Conservation (phyloP, 2,113 vertebrate genomes). For the Carlito syrichta region DNA sequence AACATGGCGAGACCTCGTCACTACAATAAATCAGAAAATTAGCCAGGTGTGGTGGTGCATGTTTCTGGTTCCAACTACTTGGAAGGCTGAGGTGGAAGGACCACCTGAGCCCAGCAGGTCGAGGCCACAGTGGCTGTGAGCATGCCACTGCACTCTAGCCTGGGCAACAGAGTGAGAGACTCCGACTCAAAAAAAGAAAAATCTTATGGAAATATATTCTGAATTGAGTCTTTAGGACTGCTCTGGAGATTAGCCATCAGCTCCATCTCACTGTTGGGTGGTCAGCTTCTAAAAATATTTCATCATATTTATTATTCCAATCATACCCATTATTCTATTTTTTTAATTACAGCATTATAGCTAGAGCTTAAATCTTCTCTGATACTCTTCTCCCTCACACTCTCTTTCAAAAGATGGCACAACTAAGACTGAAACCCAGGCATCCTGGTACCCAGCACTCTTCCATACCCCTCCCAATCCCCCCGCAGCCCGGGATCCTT, state of each 20-base stretch:
- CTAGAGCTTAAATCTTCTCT: background rate
- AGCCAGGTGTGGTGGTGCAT: no score
- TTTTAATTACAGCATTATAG: background rate
- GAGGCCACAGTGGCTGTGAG: no score
- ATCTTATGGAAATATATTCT: background rate
- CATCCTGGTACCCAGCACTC: background rate
- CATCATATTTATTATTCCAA: background rate
- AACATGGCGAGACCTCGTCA: no score
- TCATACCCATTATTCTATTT: background rate
- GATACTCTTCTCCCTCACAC: background rate
- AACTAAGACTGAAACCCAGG: background rate
- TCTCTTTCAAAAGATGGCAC: background rate
- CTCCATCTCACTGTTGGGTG: background rate
- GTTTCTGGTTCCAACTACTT: no score
- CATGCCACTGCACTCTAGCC: no score
- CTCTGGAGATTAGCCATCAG: background rate
- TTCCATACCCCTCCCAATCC: no score
- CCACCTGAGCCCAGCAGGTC: no score
- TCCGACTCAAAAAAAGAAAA: no score
- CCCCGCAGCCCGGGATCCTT: background rate
- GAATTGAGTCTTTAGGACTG: background rate
- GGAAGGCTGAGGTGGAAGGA: no score
- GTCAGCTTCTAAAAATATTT: background rate
- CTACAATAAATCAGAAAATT: no score
- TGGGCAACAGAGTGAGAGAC: no score